Percentiles rank a stretch among this genome's conserved stretches.
Conservation (phyloP, 2,888 invertebrate species). For the Operophtera brumata region DNA sequence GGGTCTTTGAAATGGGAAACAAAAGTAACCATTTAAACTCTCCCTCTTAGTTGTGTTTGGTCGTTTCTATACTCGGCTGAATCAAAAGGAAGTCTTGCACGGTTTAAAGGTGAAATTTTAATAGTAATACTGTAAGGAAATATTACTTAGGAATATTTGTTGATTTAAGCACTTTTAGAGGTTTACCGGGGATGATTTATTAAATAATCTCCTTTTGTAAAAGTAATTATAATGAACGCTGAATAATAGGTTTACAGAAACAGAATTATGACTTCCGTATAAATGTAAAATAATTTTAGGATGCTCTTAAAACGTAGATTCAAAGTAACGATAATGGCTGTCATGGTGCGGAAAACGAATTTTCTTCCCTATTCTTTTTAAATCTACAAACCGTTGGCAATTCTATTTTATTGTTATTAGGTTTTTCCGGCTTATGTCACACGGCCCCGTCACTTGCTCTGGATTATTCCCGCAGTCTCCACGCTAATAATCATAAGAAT, state of each 20-base stretch:
- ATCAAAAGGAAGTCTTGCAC: conserved; percentile 50
- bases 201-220: conserved; percentile 37
- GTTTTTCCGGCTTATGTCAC: conserved; percentile 81
- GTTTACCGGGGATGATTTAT: conserved; percentile 43
- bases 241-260: conserved; percentile 25
- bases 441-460: conserved; percentile 67
- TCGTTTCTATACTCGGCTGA: conserved; percentile 59
- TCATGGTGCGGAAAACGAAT: conserved; percentile 74
- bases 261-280: conserved; percentile 37
- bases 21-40: conserved; percentile 67
- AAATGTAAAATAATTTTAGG: conserved; percentile 55
- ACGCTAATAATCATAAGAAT: conserved; percentile 80
- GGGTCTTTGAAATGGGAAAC: conserved; percentile 69
- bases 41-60: conserved; percentile 57
- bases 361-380: conserved; percentile 75
- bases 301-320: conserved; percentile 66
- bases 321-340: conserved; percentile 76
- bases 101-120: conserved; percentile 74
- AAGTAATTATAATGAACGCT: conserved; percentile 28
- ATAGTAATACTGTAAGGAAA: conserved; percentile 72
- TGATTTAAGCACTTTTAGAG: conserved; percentile 63
- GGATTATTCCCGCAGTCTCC: conserved; percentile 78
- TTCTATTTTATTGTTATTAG: conserved; percentile 81
- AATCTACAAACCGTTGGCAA: conserved; percentile 79
- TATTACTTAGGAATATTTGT: conserved; percentile 71